Base-by-base conservation (phyloP, 2,888 invertebrate genomes). In the Mallateleia sp. region DNA sequence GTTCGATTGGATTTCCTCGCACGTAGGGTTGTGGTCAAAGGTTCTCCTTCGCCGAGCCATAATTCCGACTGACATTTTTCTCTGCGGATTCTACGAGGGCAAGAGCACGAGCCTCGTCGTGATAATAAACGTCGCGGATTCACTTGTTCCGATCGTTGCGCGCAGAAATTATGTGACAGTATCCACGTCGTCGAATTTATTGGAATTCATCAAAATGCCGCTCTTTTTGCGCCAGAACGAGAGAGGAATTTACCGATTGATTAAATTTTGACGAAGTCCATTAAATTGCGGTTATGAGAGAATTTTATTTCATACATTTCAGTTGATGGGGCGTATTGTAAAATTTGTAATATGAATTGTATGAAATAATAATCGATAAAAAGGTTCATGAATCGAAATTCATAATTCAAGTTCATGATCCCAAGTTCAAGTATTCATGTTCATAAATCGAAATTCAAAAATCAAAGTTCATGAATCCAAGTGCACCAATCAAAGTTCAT, bases 161-260 rank as follows among this genome's bases (percentile, higher is more conserved):
- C 71, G 62, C 22, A 45, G 54, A 80, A 80, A 80, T 80, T 80
- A 80, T 80, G 79, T 62, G 79, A 80, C 79, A 80, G 67, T 56
- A 34, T 77, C 34, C 62, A 32, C 25, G 28, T 42, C 2, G 28
- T 18, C 34, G 42, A 25, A 80, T 80, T 80, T 80, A 80, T 71
- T 45, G 22, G 14, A 32, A 50, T 64, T 54, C 60, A 80, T 80
- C 54, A 52, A 80, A 62, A 52, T 67, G 38, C 18, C 7, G 11
- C 69, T 69, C 58, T 25, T 77, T 77, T n/a, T n/a, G n/a, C n/a
- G 54, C 64, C 5, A 24, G 15, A 32, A 1, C 45, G 28, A 8
- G 47, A 50, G 25, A 3, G 20, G 28, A 50, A 34, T 67, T 67
- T 67, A 15, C 50, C 66, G 28, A n/a, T 45, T 24, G 22, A 34